Percentiles rank a stretch among this genome's conserved stretches.
phyloP scores from a whole-genome alignment of 2,113 vertebrate genomes.

The Solenodon paradoxus region DNA sequence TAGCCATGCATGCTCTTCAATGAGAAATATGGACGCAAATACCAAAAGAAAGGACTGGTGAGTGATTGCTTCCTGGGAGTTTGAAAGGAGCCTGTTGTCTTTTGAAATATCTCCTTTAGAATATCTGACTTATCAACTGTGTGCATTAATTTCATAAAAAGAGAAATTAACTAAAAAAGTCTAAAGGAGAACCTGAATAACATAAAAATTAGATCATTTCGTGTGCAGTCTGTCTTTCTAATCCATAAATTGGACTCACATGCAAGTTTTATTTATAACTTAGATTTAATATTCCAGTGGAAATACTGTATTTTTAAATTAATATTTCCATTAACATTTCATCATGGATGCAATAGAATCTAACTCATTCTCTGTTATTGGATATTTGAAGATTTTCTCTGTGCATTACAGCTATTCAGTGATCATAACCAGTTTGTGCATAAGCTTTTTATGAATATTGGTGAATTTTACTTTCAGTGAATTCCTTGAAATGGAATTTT shows the following conservation, averaged over 20 bases:
- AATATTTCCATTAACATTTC: background rate
- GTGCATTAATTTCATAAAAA: background rate
- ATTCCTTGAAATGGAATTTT: background rate
- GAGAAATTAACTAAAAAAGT: background rate
- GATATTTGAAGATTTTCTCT: background rate
- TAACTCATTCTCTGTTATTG: background rate
- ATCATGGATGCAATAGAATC: background rate
- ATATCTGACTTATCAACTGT: background rate
- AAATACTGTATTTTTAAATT: background rate
- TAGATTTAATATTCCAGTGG: background rate
- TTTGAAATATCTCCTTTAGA: background rate
- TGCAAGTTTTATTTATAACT: background rate
- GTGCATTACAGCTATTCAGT: background rate
- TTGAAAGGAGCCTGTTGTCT: background rate
- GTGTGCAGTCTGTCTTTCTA: background rate
- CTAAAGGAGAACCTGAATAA: background rate
- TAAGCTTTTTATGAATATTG: background rate
- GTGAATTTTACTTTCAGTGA: background rate
- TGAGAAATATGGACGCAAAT: background rate
- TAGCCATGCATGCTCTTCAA: too few species aligned
- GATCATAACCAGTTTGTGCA: background rate
- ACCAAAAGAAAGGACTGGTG: background rate
- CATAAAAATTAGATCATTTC: background rate
- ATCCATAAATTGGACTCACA: background rate
- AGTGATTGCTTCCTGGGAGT: background rate